Percentiles rank a stretch among this genome's conserved stretches.
phyloP scores from a whole-genome alignment of 2,888 invertebrate species.

The Caradrina kadenii region DNA sequence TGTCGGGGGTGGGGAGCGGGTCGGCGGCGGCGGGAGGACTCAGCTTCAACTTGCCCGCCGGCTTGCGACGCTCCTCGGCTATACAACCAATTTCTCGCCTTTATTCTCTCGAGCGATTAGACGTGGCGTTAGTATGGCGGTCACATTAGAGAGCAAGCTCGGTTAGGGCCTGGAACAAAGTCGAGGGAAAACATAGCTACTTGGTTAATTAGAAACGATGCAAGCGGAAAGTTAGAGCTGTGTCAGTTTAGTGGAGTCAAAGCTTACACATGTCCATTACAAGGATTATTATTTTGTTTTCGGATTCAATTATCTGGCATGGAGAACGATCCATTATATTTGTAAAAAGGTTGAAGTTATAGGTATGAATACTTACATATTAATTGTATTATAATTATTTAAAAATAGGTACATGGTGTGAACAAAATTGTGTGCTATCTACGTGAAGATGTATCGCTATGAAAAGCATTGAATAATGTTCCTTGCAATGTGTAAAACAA shows the following conservation, averaged over 20 bases:
- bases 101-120: slow-evolving; percentile 88
- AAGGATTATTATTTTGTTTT: slow-evolving; percentile 83
- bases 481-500: slow-evolving; percentile 85
- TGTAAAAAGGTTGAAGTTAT: slow-evolving; percentile 35
- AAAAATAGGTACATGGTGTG: slow-evolving; percentile 32
- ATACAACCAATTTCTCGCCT: slow-evolving; percentile 89
- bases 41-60: slow-evolving; percentile 85
- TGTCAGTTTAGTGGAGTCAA: slow-evolving; percentile 79
- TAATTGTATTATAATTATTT: slow-evolving; percentile 19
- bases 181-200: slow-evolving; percentile 89
- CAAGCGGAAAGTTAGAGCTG: slow-evolving; percentile 86
- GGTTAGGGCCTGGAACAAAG: slow-evolving; percentile 91
- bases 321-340: slow-evolving; percentile 33
- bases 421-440: slow-evolving; percentile 47
- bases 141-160: slow-evolving; percentile 91
- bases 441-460: slow-evolving; percentile 63
- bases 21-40: slow-evolving; percentile 81
- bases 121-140: slow-evolving; percentile 90
- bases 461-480: slow-evolving; percentile 83
- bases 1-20: slow-evolving; percentile 87
- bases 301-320: slow-evolving; percentile 42
- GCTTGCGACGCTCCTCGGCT: slow-evolving; percentile 89
- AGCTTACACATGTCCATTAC: slow-evolving; percentile 79
- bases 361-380: slow-evolving; percentile 25
- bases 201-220: slow-evolving; percentile 87